phyloP scores from a whole-genome alignment of 2,888 invertebrate species.

The Lamproptera curius region DNA sequence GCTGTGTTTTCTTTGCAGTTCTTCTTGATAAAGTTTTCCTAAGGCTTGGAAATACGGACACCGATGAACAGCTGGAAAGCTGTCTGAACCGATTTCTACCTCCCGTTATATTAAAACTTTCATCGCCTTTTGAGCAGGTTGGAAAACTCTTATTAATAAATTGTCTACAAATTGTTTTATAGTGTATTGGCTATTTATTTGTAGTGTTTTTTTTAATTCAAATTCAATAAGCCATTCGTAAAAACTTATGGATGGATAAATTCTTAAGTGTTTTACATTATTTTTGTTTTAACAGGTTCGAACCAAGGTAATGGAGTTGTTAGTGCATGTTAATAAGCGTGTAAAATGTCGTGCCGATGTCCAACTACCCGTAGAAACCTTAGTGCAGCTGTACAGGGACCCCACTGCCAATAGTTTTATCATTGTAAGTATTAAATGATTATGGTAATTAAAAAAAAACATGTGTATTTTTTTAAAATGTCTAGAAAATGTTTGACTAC shows the following conservation, averaged over 20 bases:
- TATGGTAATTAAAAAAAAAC: no score
- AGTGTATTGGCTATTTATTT: no score
- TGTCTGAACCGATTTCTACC: constrained; percentile 89
- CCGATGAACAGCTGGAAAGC: constrained; percentile 91
- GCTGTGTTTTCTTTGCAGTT: constrained; percentile 73
- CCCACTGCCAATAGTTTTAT: constrained; percentile 87
- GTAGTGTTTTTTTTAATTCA: no score
- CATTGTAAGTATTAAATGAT: constrained; percentile 78
- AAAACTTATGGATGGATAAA: no score
- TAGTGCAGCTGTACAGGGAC: constrained; percentile 89
- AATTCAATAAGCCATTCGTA: no score
- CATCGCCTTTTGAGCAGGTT: constrained; percentile 91
- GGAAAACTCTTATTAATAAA: no score
- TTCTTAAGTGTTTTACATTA: no score
- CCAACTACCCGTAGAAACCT: constrained; percentile 90
- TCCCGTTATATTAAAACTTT: constrained; percentile 93
- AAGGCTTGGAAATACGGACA: constrained; percentile 91
- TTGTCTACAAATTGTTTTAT: background rate
- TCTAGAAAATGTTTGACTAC: no score
- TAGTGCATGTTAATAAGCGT: constrained; percentile 94
- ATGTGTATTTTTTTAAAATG: no score
- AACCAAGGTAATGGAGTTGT: constrained; percentile 92
- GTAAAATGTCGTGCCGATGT: constrained; percentile 90
- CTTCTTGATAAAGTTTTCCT: constrained; percentile 93
- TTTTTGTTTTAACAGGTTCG: constrained; percentile 50